These are phyloP conservation scores for Malachius bipustulatus DNA, from an alignment of 2,888 invertebrate species.

Conservation along the genomic window DNA sequence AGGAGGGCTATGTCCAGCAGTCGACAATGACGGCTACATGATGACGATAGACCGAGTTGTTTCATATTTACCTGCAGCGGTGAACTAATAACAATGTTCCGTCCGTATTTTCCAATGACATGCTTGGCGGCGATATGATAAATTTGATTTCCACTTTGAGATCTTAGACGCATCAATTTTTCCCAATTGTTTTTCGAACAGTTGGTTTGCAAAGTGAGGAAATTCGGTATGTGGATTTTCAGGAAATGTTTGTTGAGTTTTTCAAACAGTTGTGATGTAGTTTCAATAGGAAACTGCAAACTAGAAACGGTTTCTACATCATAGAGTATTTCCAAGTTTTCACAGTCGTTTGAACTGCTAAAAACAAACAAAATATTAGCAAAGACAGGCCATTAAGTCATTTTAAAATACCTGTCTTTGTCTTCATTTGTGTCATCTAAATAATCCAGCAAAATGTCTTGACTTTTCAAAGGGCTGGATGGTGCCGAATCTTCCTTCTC, in stretches of 20 bases:
- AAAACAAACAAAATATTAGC: too few species aligned
- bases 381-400: too few species aligned
- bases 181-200: constrained; percentile 53
- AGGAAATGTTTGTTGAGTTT: constrained; percentile 55
- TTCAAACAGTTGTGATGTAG: constrained; percentile 46
- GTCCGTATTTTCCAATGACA: constrained; percentile 42
- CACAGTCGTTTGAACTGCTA: constrained; percentile 22
- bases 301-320: constrained; percentile 32
- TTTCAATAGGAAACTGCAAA: constrained; percentile 39
- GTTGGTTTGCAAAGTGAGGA: constrained; percentile 49
- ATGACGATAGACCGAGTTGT: too few species aligned
- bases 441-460: constrained; percentile 19
- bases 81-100: constrained; percentile 53
- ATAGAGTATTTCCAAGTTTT: constrained; percentile 24
- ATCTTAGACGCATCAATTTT: constrained; percentile 53
- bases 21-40: too few species aligned
- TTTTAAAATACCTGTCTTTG: constrained; percentile 35
- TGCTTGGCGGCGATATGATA: constrained; percentile 62
- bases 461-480: constrained; percentile 41
- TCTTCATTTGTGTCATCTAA: constrained; percentile 27
- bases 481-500: constrained; percentile 50
- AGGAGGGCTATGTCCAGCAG: too few species aligned
- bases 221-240: constrained; percentile 50
- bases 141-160: constrained; percentile 41
- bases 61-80: constrained; percentile 59